Conservation (phyloP, 2,113 vertebrate genomes). For the Addax nasomaculatus region DNA sequence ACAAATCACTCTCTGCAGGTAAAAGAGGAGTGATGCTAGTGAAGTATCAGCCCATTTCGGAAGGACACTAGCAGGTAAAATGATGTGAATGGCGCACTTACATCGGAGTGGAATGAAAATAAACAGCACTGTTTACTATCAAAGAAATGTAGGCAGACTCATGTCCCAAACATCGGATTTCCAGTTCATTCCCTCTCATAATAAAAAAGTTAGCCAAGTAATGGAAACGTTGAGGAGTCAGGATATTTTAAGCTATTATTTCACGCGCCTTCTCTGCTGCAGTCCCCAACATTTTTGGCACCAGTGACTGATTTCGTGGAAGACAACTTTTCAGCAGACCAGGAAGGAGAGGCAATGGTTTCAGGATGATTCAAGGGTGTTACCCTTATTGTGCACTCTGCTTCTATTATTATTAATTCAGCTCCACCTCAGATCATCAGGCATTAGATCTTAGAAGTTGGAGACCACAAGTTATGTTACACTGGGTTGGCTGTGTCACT, state of each 20-base stretch:
- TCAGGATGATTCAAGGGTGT: not conserved
- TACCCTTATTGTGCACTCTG: not conserved
- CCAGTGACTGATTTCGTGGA: not conserved
- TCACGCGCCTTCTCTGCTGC: not conserved
- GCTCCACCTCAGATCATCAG: not conserved
- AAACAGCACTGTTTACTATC: not conserved
- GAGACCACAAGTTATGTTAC: not conserved
- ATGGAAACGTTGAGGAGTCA: not conserved
- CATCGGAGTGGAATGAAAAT: not conserved
- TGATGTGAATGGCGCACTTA: not conserved
- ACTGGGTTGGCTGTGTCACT: not conserved
- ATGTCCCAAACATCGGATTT: not conserved
- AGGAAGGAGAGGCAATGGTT: not conserved
- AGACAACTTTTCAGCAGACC: not conserved
- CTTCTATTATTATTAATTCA: not conserved
- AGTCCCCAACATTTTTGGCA: not conserved
- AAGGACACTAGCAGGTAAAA: not conserved
- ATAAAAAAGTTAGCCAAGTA: not conserved
- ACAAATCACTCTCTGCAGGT: not conserved
- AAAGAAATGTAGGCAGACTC: not conserved
- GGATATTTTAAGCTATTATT: not conserved
- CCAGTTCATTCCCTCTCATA: not conserved
- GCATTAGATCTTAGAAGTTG: not conserved
- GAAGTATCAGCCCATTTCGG: not conserved
- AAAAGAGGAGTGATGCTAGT: not conserved